phyloP scores from a whole-genome alignment of 1,140 invertebrate genomes.

The Limonius californicus region DNA sequence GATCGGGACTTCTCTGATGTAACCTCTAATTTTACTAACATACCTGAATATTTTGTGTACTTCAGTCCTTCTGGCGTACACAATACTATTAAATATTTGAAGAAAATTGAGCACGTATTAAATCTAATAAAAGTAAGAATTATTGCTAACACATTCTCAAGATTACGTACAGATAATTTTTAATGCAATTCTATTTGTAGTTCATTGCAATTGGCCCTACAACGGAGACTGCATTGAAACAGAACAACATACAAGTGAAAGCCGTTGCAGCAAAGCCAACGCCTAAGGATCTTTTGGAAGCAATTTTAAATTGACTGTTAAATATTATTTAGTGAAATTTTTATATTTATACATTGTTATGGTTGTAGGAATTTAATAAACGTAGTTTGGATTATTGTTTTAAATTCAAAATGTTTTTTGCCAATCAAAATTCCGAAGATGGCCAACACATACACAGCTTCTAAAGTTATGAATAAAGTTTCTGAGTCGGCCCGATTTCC shows the following conservation, averaged over 20 bases:
- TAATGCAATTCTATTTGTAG: slow-evolving; percentile 28
- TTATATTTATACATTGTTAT: too few relatives aligned
- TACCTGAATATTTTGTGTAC: slow-evolving; percentile 47
- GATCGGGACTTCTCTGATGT: slow-evolving; percentile 36
- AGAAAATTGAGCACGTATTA: slow-evolving; percentile 27
- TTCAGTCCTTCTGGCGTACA: slow-evolving; percentile 51
- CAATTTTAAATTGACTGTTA: slow-evolving; percentile 3
- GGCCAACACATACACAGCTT: too few relatives aligned
- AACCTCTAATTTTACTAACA: slow-evolving; percentile 34
- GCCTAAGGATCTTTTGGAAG: slow-evolving; percentile 38
- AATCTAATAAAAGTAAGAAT: slow-evolving; percentile 34
- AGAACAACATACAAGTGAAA: slow-evolving; percentile 38
- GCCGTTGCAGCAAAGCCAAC: slow-evolving; percentile 44
- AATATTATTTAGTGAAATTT: too few relatives aligned
- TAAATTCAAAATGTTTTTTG: too few relatives aligned
- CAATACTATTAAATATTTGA: slow-evolving; percentile 34
- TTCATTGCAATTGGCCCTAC: slow-evolving; percentile 50
- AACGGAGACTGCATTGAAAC: slow-evolving; percentile 45
- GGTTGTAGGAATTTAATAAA: too few relatives aligned
- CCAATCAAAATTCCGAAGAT: too few relatives aligned
- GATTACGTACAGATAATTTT: neutral
- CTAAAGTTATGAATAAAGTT: too few relatives aligned
- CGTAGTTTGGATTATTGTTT: too few relatives aligned
- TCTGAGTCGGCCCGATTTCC: too few relatives aligned
- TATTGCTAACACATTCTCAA: too few relatives aligned